These are phyloP conservation scores for Pseudachorutes palmiensis DNA, from an alignment of 1,140 invertebrate species.

Conservation along the genomic window DNA sequence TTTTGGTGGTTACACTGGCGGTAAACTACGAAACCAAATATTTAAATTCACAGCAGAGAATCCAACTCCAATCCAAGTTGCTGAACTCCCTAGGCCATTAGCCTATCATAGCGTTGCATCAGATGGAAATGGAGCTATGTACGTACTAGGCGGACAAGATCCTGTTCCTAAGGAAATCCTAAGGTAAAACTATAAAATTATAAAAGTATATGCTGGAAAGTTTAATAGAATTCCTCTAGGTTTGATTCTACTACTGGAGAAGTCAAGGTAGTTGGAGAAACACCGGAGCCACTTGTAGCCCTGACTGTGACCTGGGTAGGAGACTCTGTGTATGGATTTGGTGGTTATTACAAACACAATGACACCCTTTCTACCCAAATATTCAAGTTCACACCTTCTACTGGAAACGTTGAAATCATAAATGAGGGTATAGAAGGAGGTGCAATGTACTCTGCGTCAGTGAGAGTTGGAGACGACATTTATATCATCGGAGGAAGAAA, in stretches of 20 bases:
- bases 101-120: constrained; percentile 11
- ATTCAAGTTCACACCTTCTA: neutral
- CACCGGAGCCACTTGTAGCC: neutral
- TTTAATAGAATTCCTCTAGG: no score
- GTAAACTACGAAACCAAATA: no score
- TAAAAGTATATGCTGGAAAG: no score
- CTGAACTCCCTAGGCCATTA: neutral
- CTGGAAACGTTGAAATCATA: neutral
- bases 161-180: neutral
- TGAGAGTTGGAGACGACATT: constrained; percentile 6
- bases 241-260: neutral
- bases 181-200: no score
- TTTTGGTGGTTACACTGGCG: no score
- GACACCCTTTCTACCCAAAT: neutral
- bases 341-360: neutral
- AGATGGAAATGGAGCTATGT: neutral
- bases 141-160: neutral
- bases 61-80: neutral
- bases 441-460: neutral
- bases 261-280: neutral
- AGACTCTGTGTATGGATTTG: neutral
- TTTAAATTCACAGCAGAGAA: neutral
- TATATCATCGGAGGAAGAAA: neutral
- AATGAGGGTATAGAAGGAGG: neutral
- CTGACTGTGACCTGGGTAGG: neutral